These are phyloP conservation scores for Altica lythri DNA, from an alignment of 2,888 invertebrate species.

Conservation along the genomic window DNA sequence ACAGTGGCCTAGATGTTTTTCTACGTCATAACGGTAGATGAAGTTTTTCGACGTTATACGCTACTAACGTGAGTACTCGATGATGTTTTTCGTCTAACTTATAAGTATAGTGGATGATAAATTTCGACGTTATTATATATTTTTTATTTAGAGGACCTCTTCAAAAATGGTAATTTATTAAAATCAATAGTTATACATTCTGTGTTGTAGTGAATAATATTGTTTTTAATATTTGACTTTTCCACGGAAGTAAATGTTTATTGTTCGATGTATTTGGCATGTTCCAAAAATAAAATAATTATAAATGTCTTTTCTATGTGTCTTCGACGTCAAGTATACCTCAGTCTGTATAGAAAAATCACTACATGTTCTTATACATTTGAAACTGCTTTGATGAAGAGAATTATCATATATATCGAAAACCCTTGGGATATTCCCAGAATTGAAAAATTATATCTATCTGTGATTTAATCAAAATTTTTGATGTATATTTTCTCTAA, in stretches of 20 bases:
- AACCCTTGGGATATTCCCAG: slow-evolving; percentile 51
- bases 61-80: too few relatives aligned
- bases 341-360: slow-evolving; percentile 54
- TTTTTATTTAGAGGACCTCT: too few relatives aligned
- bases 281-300: slow-evolving; percentile 48
- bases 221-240: slow-evolving; percentile 29
- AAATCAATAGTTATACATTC: too few relatives aligned
- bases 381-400: slow-evolving; percentile 57
- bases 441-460: slow-evolving; percentile 61
- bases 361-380: slow-evolving; percentile 43
- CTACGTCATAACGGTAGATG: too few relatives aligned
- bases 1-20: too few relatives aligned
- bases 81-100: too few relatives aligned
- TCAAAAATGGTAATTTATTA: too few relatives aligned
- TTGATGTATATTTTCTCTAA: slow-evolving; percentile 66
- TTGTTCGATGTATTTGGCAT: slow-evolving; percentile 53
- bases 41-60: too few relatives aligned
- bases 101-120: too few relatives aligned
- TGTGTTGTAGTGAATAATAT: too few relatives aligned
- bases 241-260: slow-evolving; percentile 44
- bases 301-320: slow-evolving; percentile 57
- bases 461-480: slow-evolving; percentile 66
- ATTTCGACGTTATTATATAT: too few relatives aligned
- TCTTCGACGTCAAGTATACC: slow-evolving; percentile 63
- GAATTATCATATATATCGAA: slow-evolving; percentile 48